Conservation (phyloP, 2,888 invertebrate genomes). For the Dryadula phaetusa region DNA sequence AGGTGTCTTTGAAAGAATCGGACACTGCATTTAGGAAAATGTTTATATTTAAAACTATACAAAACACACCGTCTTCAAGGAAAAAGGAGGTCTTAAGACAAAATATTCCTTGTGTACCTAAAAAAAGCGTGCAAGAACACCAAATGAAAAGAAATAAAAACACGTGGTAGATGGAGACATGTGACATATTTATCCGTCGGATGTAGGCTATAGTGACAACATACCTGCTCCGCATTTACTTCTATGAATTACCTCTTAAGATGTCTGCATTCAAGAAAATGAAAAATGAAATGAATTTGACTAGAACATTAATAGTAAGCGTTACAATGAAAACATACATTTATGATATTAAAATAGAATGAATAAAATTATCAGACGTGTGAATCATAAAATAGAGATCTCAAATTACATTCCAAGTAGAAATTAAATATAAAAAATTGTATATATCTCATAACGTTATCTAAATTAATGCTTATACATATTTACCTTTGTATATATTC, state of each 20-base stretch:
- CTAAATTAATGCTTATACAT: too few species aligned
- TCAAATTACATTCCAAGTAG: not conserved
- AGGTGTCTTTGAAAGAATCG: not conserved
- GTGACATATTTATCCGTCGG: slow-evolving; percentile 62
- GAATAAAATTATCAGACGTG: slow-evolving; percentile 59
- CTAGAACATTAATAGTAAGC: slow-evolving; percentile 69
- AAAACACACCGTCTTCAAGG: too few species aligned
- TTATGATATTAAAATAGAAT: slow-evolving; percentile 61
- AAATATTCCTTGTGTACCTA: not conserved
- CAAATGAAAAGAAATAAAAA: not conserved
- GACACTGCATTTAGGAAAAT: not conserved
- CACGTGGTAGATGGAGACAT: slow-evolving; percentile 8
- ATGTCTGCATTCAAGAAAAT: slow-evolving; percentile 72
- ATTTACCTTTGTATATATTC: too few species aligned
- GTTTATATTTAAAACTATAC: not conserved
- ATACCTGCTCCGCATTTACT: slow-evolving; percentile 68
- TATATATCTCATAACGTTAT: too few species aligned
- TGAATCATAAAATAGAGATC: slow-evolving; percentile 48
- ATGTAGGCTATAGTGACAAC: slow-evolving; percentile 67
- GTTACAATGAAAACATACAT: slow-evolving; percentile 60
- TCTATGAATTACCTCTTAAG: slow-evolving; percentile 70
- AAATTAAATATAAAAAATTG: not conserved
- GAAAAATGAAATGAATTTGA: slow-evolving; percentile 81
- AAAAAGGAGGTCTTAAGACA: not conserved
- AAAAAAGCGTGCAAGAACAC: not conserved